phyloP scores from a whole-genome alignment of 2,888 invertebrate genomes.

The Agrotis puta region DNA sequence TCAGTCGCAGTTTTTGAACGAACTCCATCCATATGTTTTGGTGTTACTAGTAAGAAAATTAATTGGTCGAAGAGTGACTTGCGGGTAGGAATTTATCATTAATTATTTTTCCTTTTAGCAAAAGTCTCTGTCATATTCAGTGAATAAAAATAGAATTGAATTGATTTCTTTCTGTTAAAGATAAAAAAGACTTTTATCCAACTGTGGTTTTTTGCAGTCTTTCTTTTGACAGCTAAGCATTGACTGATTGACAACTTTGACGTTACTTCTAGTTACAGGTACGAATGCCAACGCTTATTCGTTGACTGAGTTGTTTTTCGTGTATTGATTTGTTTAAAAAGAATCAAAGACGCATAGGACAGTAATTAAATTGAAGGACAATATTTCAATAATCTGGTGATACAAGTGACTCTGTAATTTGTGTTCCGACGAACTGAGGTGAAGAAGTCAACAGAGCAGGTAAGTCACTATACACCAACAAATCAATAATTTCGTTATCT shows the following conservation, averaged over 20 bases:
- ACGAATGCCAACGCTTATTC: conserved; percentile 65
- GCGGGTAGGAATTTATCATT: not conserved
- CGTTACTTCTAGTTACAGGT: conserved; percentile 26
- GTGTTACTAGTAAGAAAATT: conserved; percentile 38
- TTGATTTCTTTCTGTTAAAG: not conserved
- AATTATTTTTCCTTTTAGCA: not conserved
- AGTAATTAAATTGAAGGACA: conserved; percentile 52
- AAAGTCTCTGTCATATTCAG: not conserved
- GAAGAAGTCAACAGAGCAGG: conserved; percentile 48
- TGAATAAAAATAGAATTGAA: no score
- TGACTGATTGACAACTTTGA: conserved; percentile 40
- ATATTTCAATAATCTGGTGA: conserved; percentile 45
- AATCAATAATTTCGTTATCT: conserved; percentile 46
- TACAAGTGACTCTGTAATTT: conserved; percentile 19
- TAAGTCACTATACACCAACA: conserved; percentile 47
- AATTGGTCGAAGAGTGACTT: no score
- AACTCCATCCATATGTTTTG: conserved; percentile 21
- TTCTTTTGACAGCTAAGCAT: conserved; percentile 26
- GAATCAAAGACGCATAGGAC: conserved; percentile 61
- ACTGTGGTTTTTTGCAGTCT: not conserved
- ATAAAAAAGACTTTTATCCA: not conserved
- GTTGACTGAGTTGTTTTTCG: conserved; percentile 72
- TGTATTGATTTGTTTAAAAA: conserved; percentile 72
- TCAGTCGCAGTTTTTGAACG: conserved; percentile 36
- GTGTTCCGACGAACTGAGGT: conserved; percentile 21